Evolutionary conservation across 2,888 invertebrate genomes (phyloP), one percentile per base, ranked within the genome.

Genomic region (Melieria crassipennis): DNA sequence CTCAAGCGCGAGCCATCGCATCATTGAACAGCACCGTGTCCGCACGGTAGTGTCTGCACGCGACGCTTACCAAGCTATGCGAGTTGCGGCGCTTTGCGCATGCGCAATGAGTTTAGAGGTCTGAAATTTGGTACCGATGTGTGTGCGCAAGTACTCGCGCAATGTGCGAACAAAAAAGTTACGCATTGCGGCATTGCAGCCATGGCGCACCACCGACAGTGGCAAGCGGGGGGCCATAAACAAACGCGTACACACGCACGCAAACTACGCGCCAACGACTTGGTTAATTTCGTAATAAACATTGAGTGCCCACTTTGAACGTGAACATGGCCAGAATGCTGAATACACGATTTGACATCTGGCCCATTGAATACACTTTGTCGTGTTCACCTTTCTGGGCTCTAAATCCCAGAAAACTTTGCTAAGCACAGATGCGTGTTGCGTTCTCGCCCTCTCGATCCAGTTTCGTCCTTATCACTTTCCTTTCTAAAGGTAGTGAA

Each of bases 201-300:
- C 57, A 63, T n/a, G 16, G 42, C 58, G 47, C 48, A 62, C n/a
- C 43, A 3, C 42, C 48, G n/a, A 63, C 46, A 47, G 5, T 42
- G 13, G 48, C 9, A 7, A 42, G 48, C 42, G 13, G 9, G 10
- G 48, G 6, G 13, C 13, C 52, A 16, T 42, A 10, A 7, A 11
- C 47, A n/a, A 9, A 16, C 7, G 30, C 62, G 45, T 42, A 42
- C 50, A 10, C 55, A 55, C 4, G 42, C 16, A 52, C 42, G n/a
- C 47, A 3, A 16, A 10, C 4, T n/a, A n/a, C 48, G 43, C 73
- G 71, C 70, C 74, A 81, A 78, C 79, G 79, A 79, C 78, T 81
- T 81, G 81, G 81, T 80, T 3, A 80, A 79, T 81, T 80, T 73
- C 75, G 71, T 71, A 70, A 30, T 30, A 30, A 30, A 62, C 62